Base-by-base conservation (phyloP, 2,888 invertebrate genomes). In the Drosophila tripunctata region DNA sequence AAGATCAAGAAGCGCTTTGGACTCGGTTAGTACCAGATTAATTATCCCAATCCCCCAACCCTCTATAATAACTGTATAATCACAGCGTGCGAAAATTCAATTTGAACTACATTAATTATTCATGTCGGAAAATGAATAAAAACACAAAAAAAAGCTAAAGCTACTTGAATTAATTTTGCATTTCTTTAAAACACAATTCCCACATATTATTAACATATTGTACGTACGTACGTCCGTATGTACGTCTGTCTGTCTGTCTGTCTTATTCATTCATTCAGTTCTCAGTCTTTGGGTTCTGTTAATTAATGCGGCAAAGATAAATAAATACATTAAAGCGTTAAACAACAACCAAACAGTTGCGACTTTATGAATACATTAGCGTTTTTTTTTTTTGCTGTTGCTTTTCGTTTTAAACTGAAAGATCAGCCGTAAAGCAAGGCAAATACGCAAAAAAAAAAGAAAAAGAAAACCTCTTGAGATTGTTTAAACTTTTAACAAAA, bases 1-100 rank as follows among this genome's bases (percentile, higher is more conserved):
- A 97, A 96, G 91, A 95, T 97, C 88, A 96, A 96, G 92, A 95
- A 94, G 88, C 96, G 96, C 89, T 96, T 97, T 91, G 96, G 97
- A 87, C 92, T 97, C 91, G 96, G 97, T 96, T 92, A 94, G 96
- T 93, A 58, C 35, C 33, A 47, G 7, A 47, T 4, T 31, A 12
- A 24, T 22, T 22, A 54, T 8, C 21, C 8, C 8, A 27, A 21
- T n/a, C 12, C 14, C 43, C 12, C 36, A 5, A n/a, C 12, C 12
- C 47, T 2, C 40, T 21, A 10, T 38, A 51, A 38, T 43, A 43
- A 17, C 19, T 58, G 17, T 12, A 10, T 41, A 67, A 73, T 78
- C 64, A 66, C 33, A 62, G 55, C 79, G 82, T 81, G 81, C 66
- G 82, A 84, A 81, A 64, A 63, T 61, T 40, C 24, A 38, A 48